phyloP scores from a whole-genome alignment of 2,797 vertebrate genomes.

The Chloroceryle amazona region DNA sequence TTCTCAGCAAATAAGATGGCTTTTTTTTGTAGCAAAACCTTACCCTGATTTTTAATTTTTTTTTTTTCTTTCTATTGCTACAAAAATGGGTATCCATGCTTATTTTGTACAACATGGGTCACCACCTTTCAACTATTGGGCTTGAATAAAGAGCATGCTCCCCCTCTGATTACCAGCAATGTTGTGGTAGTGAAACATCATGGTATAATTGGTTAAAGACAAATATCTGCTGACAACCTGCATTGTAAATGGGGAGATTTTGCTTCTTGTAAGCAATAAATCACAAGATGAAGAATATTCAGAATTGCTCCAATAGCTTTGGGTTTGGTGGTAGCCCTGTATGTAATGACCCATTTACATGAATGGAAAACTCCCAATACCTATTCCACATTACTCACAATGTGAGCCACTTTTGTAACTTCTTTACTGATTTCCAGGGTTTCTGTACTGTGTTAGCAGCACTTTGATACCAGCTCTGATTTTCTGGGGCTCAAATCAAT shows the following conservation, averaged over 20 bases:
- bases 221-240: neutral
- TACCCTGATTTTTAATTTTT: neutral
- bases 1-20: slow-evolving; percentile 16
- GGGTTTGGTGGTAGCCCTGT: slow-evolving; percentile 24
- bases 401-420: neutral
- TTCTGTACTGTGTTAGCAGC: neutral
- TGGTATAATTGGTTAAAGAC: neutral
- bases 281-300: neutral
- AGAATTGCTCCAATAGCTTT: neutral
- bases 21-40: slow-evolving; percentile 26
- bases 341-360: neutral
- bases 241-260: neutral
- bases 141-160: neutral
- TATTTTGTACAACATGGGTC: neutral
- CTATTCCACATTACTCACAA: neutral
- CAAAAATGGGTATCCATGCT: slow-evolving; percentile 28
- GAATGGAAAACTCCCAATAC: neutral
- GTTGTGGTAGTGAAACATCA: neutral
- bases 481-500: neutral
- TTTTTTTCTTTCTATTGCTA: neutral
- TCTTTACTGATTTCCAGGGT: neutral
- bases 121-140: slow-evolving; percentile 9
- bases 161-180: fast-evolving
- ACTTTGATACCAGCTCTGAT: neutral
- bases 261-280: neutral